These are phyloP conservation scores for human DNA, from an alignment of 2,113 vertebrate species.

Conservation along the genomic window DNA sequence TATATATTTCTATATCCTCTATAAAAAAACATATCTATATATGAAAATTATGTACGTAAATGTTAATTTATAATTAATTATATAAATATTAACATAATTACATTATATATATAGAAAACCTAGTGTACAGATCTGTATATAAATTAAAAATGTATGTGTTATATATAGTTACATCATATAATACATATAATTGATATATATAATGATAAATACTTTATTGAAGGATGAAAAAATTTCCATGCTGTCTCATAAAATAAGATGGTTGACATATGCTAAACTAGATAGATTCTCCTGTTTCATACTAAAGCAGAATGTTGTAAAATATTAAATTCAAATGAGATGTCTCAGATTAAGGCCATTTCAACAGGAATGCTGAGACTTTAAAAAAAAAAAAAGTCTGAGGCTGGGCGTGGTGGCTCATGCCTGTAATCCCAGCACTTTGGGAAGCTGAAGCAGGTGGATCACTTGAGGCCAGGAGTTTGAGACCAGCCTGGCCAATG, in stretches of 20 bases:
- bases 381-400: neutral
- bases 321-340: neutral
- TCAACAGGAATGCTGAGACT: neutral
- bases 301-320: neutral
- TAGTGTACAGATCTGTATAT: no score
- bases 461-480: no score
- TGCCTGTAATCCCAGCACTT: no score
- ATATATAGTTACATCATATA: neutral
- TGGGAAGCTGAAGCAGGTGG: no score
- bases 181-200: neutral
- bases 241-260: neutral
- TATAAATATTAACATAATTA: no score
- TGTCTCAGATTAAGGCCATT: neutral
- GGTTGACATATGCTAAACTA: neutral
- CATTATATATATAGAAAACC: no score
- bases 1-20: no score
- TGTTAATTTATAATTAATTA: no score
- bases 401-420: neutral
- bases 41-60: no score
- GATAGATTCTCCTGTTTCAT: neutral
- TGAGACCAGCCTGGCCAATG: no score
- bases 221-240: neutral
- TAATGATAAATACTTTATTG: neutral
- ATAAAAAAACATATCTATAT: no score
- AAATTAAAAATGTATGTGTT: no score